Percentiles rank a stretch among this genome's conserved stretches.
These are phyloP conservation scores for Liopterus haemorrhoidalis DNA, from an alignment of 2,888 invertebrate species.

Conservation along the genomic window DNA sequence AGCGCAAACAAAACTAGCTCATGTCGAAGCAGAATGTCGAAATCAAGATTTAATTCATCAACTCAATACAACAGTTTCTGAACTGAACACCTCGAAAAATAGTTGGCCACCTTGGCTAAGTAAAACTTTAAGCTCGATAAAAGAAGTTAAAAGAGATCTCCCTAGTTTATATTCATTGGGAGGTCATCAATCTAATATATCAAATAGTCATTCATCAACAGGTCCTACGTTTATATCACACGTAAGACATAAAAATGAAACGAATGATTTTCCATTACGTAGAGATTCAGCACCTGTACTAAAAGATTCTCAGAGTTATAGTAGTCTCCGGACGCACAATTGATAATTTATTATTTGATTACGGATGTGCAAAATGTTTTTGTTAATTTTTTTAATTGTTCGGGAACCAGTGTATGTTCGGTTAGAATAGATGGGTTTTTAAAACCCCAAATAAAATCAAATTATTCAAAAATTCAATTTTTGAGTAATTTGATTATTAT, in stretches of 20 bases:
- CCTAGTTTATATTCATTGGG: constrained; percentile 28
- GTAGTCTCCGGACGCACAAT: constrained; percentile 41
- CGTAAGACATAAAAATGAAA: constrained; percentile 41
- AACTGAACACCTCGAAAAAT: constrained; percentile 63
- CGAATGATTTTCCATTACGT: constrained; percentile 35
- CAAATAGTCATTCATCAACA: constrained; percentile 35
- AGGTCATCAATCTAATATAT: constrained; percentile 27
- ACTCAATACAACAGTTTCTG: constrained; percentile 72
- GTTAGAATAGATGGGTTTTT: no score
- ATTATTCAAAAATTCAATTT: no score
- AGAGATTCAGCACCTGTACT: constrained; percentile 43
- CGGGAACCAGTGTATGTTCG: no score
- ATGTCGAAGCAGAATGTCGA: constrained; percentile 94
- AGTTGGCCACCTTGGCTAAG: constrained; percentile 92
- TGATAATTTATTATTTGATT: constrained; percentile 30
- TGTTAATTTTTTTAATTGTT: no score
- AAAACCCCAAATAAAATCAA: no score
- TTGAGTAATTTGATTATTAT: no score
- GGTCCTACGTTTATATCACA: constrained; percentile 45
- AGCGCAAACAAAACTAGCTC: constrained; percentile 92
- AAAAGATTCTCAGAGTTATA: constrained; percentile 47
- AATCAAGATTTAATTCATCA: constrained; percentile 93
- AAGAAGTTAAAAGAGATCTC: constrained; percentile 57
- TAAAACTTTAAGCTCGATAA: constrained; percentile 77
- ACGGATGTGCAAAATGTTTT: no score